A percentile compares a stretch with the other conserved stretches of the same genome.
These are phyloP conservation scores for Hymenopus coronatus DNA, from an alignment of 2,888 invertebrate genomes.

Conservation along the genomic window DNA sequence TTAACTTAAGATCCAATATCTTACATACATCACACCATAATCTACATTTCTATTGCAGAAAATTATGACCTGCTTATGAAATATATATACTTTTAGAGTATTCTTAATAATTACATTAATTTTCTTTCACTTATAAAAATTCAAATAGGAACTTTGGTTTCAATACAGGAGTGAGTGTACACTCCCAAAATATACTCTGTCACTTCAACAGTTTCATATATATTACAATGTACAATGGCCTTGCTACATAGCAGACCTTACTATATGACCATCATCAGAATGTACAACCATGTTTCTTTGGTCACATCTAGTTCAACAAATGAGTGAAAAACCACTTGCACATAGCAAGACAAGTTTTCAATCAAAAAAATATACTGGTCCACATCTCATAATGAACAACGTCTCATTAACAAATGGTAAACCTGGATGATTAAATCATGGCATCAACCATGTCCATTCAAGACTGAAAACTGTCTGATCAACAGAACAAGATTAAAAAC, in stretches of 20 bases:
- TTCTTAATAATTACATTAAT: slow-evolving; percentile 38
- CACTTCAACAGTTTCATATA: slow-evolving; percentile 1
- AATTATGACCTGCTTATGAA: slow-evolving; percentile 31
- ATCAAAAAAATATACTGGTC: slow-evolving; percentile 17
- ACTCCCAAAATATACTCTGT: slow-evolving; percentile 7
- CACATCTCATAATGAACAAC: background rate
- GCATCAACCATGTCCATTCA: background rate
- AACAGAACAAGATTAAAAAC: background rate
- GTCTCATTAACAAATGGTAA: background rate
- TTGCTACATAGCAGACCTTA: background rate
- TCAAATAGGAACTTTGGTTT: slow-evolving; percentile 62
- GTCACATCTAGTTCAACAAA: background rate
- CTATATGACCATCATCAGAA: background rate
- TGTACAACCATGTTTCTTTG: background rate
- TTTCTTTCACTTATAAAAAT: slow-evolving; percentile 45
- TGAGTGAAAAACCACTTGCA: background rate
- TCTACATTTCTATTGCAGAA: slow-evolving; percentile 22
- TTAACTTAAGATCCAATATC: slow-evolving; percentile 15
- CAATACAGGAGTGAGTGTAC: slow-evolving; percentile 48
- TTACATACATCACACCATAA: slow-evolving; percentile 26
- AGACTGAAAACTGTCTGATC: background rate
- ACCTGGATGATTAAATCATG: background rate
- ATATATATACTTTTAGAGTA: slow-evolving; percentile 34
- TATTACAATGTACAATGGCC: background rate
- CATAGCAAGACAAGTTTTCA: background rate